Conservation (phyloP, 2,113 vertebrate genomes). For the Periophthalmus modestus region DNA sequence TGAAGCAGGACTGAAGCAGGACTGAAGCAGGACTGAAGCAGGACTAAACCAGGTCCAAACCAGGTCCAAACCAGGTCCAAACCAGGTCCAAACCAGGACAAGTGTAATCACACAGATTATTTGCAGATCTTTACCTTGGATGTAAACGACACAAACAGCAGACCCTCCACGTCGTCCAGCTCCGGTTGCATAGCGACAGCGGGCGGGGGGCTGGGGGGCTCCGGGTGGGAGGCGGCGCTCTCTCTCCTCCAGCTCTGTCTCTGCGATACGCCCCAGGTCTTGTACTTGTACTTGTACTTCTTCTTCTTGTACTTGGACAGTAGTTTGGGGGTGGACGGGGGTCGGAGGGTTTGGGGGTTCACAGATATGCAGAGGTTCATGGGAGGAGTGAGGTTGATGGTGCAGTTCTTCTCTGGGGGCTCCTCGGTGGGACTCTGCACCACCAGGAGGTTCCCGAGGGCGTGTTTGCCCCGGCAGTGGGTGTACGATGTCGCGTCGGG, state of each 20-base stretch:
- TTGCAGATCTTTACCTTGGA: conserved; percentile 84
- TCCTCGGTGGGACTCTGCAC: conserved; percentile 6
- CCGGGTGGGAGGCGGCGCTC: conserved; percentile 8
- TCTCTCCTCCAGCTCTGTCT: conserved; percentile 33
- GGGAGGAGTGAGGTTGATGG: not conserved
- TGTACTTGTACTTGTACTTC: too few relatives aligned
- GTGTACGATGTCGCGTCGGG: conserved; percentile 65
- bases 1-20: too few relatives aligned
- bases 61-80: not conserved
- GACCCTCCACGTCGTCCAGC: conserved; percentile 91
- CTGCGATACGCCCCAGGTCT: conserved; percentile 36
- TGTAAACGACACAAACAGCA: conserved; percentile 92
- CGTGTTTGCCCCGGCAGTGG: conserved; percentile 61
- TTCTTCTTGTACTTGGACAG: conserved; percentile 44
- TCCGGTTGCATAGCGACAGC: conserved; percentile 84
- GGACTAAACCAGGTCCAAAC: too few relatives aligned
- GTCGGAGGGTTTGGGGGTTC: not conserved
- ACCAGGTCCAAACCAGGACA: too few relatives aligned
- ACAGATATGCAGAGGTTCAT: not conserved
- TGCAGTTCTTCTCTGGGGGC: not conserved
- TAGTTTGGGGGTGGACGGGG: conserved; percentile 10
- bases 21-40: too few relatives aligned
- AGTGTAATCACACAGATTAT: not conserved
- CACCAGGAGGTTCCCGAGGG: conserved; percentile 48
- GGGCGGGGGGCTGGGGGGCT: conserved; percentile 56